Base-by-base conservation (phyloP, 2,797 vertebrate genomes). In the Chrysocyon brachyurus region DNA sequence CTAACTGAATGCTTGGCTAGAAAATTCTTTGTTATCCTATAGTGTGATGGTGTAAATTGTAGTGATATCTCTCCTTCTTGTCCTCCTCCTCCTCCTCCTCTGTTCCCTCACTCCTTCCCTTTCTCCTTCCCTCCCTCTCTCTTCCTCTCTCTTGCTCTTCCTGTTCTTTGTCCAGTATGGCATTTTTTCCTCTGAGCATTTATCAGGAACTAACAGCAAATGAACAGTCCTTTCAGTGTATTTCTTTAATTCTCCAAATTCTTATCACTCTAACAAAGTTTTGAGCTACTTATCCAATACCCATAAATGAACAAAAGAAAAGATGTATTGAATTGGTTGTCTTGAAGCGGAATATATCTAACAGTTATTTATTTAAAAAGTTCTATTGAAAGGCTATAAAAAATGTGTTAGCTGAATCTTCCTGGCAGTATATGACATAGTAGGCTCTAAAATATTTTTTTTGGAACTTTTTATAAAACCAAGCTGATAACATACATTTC, bases 171-270 rank as follows among this genome's bases (percentile, higher is more conserved):
- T 84, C 56, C 9, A 70, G 4, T 40, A 40, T 94, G 64, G 24
- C 31, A 36, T 88, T 79, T 96, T 46, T 7, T 17, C 11, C 31
- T n/a, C 52, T 40, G 6, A 59, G 17, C 6, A 49, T 94, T 95
- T 75, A 92, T 72, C 73, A 90, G 49, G 94, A 97, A 79, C 61
- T 83, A 93, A 91, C 54, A 86, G 12, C 73, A 87, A 85, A 84
- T 49, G n/a, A 64, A 21, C 33, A 92, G 31, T 10, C 56, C 40
- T 70, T 72, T 77, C 40, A 81, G 9, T 87, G 8, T 26, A 68
- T 75, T 87, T 16, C 40, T 85, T 92, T 82, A 90, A 81, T 7
- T 90, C 36, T 26, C 19, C 40, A 73, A 91, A 28, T 54, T 88
- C 66, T 90, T 78, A 75, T 26, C 66, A 92, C 31, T 66, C 14